These are phyloP conservation scores for Fistularia commersonii DNA, from an alignment of 2,797 vertebrate genomes.

Conservation along the genomic window DNA sequence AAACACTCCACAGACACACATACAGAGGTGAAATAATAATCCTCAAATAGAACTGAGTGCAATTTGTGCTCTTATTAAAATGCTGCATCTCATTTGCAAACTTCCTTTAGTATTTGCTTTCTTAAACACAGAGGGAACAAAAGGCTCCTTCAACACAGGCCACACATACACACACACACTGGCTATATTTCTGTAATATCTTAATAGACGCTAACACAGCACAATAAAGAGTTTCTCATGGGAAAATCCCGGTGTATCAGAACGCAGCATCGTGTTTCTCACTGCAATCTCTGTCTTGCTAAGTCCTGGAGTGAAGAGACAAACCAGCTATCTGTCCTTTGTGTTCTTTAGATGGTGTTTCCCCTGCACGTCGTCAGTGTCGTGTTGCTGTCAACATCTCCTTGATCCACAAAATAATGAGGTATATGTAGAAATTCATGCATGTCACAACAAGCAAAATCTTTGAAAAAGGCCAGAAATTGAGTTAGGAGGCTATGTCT, in stretches of 20 bases:
- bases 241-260: constrained; percentile 5
- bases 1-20: constrained; percentile 17
- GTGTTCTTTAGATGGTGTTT: neutral
- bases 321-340: neutral
- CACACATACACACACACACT: neutral
- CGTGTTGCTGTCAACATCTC: too few species aligned
- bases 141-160: constrained; percentile 38
- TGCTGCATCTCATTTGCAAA: constrained; percentile 37
- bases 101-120: constrained; percentile 37
- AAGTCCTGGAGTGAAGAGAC: neutral
- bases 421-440: too few species aligned
- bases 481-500: too few species aligned
- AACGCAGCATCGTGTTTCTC: constrained; percentile 1
- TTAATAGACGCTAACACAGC: neutral
- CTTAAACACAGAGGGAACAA: constrained; percentile 47
- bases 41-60: constrained; percentile 28
- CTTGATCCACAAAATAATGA: too few species aligned
- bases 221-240: constrained; percentile 2
- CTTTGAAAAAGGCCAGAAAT: too few species aligned
- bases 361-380: too few species aligned
- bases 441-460: too few species aligned
- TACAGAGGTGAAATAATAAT: constrained; percentile 24
- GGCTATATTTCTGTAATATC: constrained; percentile 8
- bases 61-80: constrained; percentile 54
- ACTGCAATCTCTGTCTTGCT: neutral